Conservation (phyloP, 2,888 invertebrate species). For the Drosophila gaucha region DNA sequence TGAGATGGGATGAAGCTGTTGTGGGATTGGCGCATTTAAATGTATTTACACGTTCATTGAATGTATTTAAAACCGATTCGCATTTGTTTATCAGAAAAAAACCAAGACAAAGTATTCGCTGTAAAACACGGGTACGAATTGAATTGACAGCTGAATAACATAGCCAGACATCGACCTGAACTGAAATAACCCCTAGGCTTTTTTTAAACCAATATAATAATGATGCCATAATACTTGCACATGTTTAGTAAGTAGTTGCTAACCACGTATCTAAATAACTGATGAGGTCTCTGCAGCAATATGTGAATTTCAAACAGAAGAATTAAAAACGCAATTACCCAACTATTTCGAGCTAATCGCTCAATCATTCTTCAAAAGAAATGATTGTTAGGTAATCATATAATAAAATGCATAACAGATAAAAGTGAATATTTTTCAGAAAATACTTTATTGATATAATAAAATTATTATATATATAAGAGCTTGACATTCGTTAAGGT, state of each 20-base stretch:
- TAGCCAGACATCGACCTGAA: constrained; percentile 29
- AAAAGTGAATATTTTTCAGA: background rate
- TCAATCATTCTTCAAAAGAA: background rate
- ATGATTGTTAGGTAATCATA: too few species aligned
- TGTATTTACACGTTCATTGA: constrained; percentile 76
- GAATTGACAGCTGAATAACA: constrained; percentile 67
- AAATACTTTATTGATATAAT: background rate
- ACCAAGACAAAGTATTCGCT: constrained; percentile 22
- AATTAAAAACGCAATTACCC: background rate
- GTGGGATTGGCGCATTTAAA: constrained; percentile 66
- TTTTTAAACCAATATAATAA: constrained; percentile 28
- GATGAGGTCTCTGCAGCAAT: background rate
- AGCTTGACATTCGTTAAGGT: too few species aligned
- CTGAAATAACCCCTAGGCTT: constrained; percentile 53
- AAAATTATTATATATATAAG: too few species aligned
- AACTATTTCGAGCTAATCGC: background rate
- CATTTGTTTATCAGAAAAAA: constrained; percentile 41
- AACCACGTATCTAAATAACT: constrained; percentile 10
- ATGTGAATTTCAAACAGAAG: background rate
- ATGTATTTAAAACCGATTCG: constrained; percentile 47
- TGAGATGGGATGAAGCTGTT: constrained; percentile 8
- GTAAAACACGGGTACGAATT: constrained; percentile 44
- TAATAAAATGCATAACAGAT: background rate
- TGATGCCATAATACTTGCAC: constrained; percentile 19
- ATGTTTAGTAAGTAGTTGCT: constrained; percentile 7